Evolutionary conservation across 2,113 vertebrate species (phyloP).

Genomic region (Muscicapa adusta): DNA sequence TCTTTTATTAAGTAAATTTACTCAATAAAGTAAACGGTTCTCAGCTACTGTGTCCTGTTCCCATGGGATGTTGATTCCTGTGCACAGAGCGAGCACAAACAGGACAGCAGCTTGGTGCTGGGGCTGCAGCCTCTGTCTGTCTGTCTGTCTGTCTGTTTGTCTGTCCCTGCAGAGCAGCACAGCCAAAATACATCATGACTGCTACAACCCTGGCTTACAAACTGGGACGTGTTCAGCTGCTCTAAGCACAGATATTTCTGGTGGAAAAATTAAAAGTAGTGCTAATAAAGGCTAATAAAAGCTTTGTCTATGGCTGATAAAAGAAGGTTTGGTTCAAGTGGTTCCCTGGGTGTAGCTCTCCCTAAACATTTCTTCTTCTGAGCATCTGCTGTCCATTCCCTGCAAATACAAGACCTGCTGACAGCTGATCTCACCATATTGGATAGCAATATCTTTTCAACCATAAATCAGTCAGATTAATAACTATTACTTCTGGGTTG

Average conservation of each 20-base stretch:
- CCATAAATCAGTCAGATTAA: neutral
- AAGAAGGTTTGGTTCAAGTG: neutral
- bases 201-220: neutral
- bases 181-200: neutral
- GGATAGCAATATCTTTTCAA: neutral
- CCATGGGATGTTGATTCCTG: neutral
- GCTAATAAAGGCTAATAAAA: neutral
- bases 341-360: neutral
- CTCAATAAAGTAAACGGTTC: neutral
- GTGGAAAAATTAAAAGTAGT: neutral
- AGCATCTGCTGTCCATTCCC: neutral
- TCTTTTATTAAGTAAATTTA: slow-evolving; percentile 9
- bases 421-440: neutral
- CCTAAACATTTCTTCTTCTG: neutral
- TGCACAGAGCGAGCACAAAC: fast-evolving
- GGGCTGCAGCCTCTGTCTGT: neutral
- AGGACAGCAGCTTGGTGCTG: neutral
- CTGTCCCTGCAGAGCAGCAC: neutral
- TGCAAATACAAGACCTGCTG: neutral
- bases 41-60: neutral
- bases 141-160: neutral
- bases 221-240: neutral
- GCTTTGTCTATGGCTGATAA: neutral
- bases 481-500: neutral
- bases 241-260: neutral